These are phyloP conservation scores for Peromyscus attwateri DNA, from an alignment of 2,797 vertebrate genomes.

Conservation along the genomic window DNA sequence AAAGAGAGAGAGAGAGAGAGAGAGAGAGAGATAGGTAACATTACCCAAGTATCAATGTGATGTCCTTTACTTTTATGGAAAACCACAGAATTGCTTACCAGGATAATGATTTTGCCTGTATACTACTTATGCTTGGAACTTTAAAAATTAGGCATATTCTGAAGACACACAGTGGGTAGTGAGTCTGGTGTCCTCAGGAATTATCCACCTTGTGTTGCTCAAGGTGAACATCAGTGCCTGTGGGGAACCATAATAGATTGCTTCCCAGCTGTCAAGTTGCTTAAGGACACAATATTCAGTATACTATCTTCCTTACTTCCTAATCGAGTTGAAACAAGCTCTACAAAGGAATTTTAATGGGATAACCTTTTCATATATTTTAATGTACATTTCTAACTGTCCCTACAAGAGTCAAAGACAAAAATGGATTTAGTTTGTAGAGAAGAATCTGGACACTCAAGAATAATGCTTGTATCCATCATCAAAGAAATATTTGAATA, in stretches of 20 bases:
- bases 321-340: neutral
- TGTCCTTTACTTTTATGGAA: slow-evolving; percentile 12
- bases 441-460: neutral
- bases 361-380: slow-evolving; percentile 10
- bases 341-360: slow-evolving; percentile 40
- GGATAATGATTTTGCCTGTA: neutral
- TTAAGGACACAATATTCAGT: slow-evolving; percentile 51
- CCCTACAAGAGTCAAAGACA: slow-evolving; percentile 9
- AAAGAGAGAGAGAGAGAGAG: neutral
- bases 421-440: neutral
- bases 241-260: slow-evolving; percentile 43
- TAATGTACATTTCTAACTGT: neutral
- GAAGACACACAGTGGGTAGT: neutral
- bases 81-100: neutral
- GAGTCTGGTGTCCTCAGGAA: slow-evolving; percentile 32
- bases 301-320: slow-evolving; percentile 26
- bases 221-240: slow-evolving; percentile 55
- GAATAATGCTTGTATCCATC: neutral
- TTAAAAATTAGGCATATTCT: slow-evolving; percentile 52
- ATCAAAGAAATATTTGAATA: slow-evolving; percentile 19
- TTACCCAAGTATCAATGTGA: neutral
- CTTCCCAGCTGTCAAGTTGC: slow-evolving; percentile 33
- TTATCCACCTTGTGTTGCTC: slow-evolving; percentile 25
- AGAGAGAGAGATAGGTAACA: neutral
- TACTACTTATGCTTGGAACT: slow-evolving; percentile 39